A percentile compares a stretch with the other conserved stretches of the same genome.
phyloP scores from a whole-genome alignment of 2,113 vertebrate species.

The Tragulus kanchil region DNA sequence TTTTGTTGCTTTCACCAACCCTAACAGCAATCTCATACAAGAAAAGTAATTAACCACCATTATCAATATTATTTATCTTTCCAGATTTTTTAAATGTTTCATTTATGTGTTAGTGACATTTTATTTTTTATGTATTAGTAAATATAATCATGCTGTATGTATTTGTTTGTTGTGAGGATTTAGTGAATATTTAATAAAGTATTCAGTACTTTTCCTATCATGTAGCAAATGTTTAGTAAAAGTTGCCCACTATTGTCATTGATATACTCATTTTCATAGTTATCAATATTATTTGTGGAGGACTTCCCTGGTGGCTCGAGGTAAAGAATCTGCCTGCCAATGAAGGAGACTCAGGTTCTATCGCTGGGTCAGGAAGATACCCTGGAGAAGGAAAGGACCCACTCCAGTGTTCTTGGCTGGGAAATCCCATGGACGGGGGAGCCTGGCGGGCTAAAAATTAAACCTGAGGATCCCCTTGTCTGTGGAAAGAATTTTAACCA shows the following conservation, averaged over 20 bases:
- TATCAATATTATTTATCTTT: conserved; percentile 24
- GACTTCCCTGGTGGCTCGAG: not conserved
- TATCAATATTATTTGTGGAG: conserved; percentile 2
- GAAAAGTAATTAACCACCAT: not conserved
- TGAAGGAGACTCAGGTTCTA: not conserved
- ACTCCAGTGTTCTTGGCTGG: not conserved
- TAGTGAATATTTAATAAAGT: conserved; percentile 54
- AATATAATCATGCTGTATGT: conserved; percentile 21
- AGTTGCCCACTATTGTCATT: not conserved
- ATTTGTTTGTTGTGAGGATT: conserved; percentile 56
- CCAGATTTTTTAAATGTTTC: not conserved
- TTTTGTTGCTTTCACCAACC: conserved; percentile 44
- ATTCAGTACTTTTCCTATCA: conserved; percentile 5
- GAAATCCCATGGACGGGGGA: not conserved
- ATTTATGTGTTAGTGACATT: conserved; percentile 26
- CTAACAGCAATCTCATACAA: not conserved
- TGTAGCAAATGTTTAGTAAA: conserved; percentile 58
- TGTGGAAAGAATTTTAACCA: conserved; percentile 38
- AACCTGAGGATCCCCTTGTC: not conserved
- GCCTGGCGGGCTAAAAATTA: not conserved
- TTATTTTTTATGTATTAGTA: conserved; percentile 33
- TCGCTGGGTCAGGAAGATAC: not conserved
- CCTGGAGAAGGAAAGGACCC: not conserved
- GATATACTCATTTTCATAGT: conserved; percentile 22
- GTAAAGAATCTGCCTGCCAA: not conserved